Percentiles rank a stretch among this genome's conserved stretches.
These are phyloP conservation scores for Meloidogyne hapla DNA, from an alignment of 1,140 invertebrate genomes.

Conservation along the genomic window DNA sequence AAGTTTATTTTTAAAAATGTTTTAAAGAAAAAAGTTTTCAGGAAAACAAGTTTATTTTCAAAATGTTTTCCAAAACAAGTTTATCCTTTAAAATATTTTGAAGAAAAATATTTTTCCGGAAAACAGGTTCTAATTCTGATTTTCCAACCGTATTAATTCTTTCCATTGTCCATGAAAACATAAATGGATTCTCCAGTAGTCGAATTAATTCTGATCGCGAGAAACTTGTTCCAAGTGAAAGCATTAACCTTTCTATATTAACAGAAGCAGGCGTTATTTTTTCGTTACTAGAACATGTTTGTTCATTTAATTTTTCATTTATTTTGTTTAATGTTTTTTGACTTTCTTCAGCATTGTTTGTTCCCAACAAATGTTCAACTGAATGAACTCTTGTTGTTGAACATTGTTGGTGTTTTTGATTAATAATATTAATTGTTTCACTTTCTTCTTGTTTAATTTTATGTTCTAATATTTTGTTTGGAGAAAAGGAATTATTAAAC, in stretches of 20 bases:
- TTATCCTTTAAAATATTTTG: background rate
- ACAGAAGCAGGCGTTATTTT: background rate
- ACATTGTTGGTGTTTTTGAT: background rate
- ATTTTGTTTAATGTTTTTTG: background rate
- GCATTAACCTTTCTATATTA: background rate
- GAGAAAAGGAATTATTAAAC: background rate
- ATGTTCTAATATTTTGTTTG: slow-evolving; percentile 1
- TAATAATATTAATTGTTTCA: background rate
- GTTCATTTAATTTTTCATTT: slow-evolving; percentile 6
- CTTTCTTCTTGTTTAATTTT: background rate
- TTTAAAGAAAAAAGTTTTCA: background rate
- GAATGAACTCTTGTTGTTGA: background rate
- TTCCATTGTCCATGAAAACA: background rate
- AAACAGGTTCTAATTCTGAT: background rate
- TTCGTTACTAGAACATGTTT: background rate
- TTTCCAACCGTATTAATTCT: background rate
- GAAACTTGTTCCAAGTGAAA: background rate
- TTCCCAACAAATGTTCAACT: background rate
- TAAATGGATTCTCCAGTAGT: background rate
- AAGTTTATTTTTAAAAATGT: too few relatives aligned
- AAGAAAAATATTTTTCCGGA: background rate
- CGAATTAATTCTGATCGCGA: background rate
- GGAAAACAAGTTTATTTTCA: background rate
- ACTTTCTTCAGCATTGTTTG: background rate
- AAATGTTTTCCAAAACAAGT: background rate